phyloP scores from a whole-genome alignment of 2,113 vertebrate species.

The Oceanites oceanicus region DNA sequence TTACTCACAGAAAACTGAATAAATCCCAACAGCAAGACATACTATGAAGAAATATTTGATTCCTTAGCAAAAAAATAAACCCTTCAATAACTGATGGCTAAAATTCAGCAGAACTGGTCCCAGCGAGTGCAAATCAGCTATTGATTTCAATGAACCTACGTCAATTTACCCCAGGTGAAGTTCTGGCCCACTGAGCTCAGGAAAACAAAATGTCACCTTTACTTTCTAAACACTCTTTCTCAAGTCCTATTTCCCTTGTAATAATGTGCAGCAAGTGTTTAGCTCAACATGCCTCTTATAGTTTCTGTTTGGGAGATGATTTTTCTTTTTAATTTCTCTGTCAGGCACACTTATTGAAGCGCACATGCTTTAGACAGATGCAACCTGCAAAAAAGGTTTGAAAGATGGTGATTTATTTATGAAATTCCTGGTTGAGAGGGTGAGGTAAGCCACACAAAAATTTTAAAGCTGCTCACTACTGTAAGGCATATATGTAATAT shows the following conservation, averaged over 20 bases:
- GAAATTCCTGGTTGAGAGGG: slow-evolving; percentile 52
- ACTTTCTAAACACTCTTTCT: slow-evolving; percentile 45
- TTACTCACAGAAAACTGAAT: background rate
- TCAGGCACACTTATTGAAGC: slow-evolving; percentile 68
- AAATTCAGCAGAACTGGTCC: background rate
- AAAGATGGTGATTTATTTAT: slow-evolving; percentile 69
- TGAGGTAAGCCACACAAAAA: slow-evolving; percentile 39
- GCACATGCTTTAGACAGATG: slow-evolving; percentile 36
- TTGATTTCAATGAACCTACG: background rate
- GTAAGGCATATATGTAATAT: background rate
- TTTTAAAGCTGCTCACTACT: background rate
- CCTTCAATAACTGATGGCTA: background rate
- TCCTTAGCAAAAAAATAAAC: background rate
- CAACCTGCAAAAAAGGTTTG: slow-evolving; percentile 56
- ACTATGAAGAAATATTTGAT: background rate
- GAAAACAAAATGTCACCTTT: slow-evolving; percentile 60
- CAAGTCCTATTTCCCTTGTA: slow-evolving; percentile 43
- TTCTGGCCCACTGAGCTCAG: slow-evolving; percentile 44
- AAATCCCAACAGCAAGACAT: background rate
- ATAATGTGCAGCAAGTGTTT: slow-evolving; percentile 52
- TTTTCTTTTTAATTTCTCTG: slow-evolving; percentile 73
- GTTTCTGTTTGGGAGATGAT: slow-evolving; percentile 61
- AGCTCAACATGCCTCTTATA: slow-evolving; percentile 55
- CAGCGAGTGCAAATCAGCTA: background rate
- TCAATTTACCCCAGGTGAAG: slow-evolving; percentile 7